Percentiles rank a stretch among this genome's conserved stretches.
Evolutionary conservation across 2,113 vertebrate species (phyloP).

Genomic region (Otis tarda): DNA sequence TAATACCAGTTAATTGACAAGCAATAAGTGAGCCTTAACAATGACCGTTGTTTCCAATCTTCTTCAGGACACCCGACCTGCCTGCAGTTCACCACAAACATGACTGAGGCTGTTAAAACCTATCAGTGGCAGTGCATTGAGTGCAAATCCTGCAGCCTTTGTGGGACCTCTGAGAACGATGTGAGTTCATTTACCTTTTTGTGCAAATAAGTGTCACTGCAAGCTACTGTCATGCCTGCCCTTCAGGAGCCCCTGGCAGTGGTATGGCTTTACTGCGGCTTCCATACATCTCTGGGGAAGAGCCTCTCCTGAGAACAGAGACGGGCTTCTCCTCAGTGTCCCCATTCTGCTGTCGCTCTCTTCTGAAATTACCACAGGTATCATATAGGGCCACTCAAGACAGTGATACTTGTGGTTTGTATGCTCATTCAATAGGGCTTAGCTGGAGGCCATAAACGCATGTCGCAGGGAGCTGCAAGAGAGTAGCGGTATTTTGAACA

Average conservation of each 20-base stretch:
- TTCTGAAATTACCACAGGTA: background rate
- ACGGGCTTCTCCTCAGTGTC: background rate
- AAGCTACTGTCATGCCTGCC: background rate
- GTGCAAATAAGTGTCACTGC: background rate
- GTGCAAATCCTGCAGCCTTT: slow-evolving; percentile 98
- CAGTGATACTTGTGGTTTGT: background rate
- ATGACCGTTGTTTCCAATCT: slow-evolving; percentile 56
- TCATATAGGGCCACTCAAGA: background rate
- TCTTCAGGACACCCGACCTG: slow-evolving; percentile 93
- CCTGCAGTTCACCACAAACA: slow-evolving; percentile 98
- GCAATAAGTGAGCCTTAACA: background rate
- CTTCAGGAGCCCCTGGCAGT: background rate
- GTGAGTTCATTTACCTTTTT: slow-evolving; percentile 78
- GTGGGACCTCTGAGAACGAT: slow-evolving; percentile 97
- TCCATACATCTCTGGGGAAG: background rate
- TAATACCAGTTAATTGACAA: slow-evolving; percentile 10
- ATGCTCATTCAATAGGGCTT: background rate
- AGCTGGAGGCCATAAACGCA: background rate
- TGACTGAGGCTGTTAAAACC: slow-evolving; percentile 95
- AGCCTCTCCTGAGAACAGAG: background rate
- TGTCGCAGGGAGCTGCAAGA: background rate
- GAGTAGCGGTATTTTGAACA: background rate
- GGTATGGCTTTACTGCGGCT: background rate
- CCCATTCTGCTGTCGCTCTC: background rate
- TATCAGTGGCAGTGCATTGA: slow-evolving; percentile 99